A percentile compares a stretch with the other conserved stretches of the same genome.
Evolutionary conservation across 2,888 invertebrate genomes (phyloP).

Genomic region (Nomada fabriciana): DNA sequence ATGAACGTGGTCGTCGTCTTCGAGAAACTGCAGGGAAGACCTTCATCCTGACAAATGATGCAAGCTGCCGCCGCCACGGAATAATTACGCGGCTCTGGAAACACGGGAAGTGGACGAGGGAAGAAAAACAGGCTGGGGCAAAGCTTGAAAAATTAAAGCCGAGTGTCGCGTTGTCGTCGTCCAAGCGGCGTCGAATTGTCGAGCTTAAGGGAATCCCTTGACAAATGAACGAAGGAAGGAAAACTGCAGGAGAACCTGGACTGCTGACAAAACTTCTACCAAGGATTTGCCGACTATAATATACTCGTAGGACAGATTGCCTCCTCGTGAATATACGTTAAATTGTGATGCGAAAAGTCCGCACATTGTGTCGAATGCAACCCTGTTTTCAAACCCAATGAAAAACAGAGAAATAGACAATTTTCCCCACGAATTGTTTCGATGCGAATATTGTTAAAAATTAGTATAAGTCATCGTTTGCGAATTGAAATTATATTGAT

Average conservation of each 20-base stretch:
- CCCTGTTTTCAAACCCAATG: slow-evolving; percentile 13
- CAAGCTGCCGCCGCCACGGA: slow-evolving; percentile 58
- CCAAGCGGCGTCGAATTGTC: slow-evolving; percentile 56
- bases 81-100: slow-evolving; percentile 74
- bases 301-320: neutral
- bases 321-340: neutral
- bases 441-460: no score
- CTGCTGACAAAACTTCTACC: slow-evolving; percentile 17
- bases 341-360: neutral
- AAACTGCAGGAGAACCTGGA: slow-evolving; percentile 34
- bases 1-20: neutral
- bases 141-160: slow-evolving; percentile 78
- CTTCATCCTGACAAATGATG: slow-evolving; percentile 77
- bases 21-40: slow-evolving; percentile 63
- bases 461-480: no score
- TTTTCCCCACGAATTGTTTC: no score
- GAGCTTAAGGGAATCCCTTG: slow-evolving; percentile 70
- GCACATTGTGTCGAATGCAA: neutral
- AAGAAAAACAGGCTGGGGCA: slow-evolving; percentile 69
- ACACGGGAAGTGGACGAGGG: slow-evolving; percentile 66
- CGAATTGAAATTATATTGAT: no score
- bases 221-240: slow-evolving; percentile 70
- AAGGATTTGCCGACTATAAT: neutral
- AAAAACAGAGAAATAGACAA: neutral
- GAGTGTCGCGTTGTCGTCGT: slow-evolving; percentile 69